Evolutionary conservation across 1,140 invertebrate genomes (phyloP).

Genomic region (Drosophila setifemur): DNA sequence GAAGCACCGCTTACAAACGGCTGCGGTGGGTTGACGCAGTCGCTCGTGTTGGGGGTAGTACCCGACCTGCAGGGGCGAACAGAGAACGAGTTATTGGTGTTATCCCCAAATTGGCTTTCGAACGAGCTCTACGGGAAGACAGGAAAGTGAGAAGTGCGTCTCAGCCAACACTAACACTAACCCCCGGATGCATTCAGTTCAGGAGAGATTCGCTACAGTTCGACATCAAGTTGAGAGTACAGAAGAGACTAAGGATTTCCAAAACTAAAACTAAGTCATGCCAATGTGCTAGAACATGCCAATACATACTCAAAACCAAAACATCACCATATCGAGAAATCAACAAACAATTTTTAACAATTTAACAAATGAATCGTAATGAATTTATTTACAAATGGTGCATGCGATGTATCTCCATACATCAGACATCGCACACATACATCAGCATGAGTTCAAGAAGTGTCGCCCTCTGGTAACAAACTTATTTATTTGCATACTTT

Average conservation of each 20-base stretch:
- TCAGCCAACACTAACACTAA: slow-evolving; percentile 11
- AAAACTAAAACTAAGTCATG: neutral
- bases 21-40: slow-evolving; percentile 82
- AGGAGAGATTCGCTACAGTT: slow-evolving; percentile 1
- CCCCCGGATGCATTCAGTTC: slow-evolving; percentile 11
- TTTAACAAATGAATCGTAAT: slow-evolving; percentile 20
- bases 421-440: neutral
- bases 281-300: slow-evolving; percentile 53
- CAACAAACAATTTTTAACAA: slow-evolving; percentile 2
- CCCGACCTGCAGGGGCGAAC: slow-evolving; percentile 66
- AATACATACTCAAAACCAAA: slow-evolving; percentile 52
- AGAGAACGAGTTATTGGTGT: neutral
- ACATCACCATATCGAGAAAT: too few relatives aligned
- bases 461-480: neutral
- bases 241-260: neutral
- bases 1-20: slow-evolving; percentile 82
- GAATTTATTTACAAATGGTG: slow-evolving; percentile 19
- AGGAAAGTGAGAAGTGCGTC: slow-evolving; percentile 1
- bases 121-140: slow-evolving; percentile 12
- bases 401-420: neutral
- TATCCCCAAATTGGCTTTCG: neutral
- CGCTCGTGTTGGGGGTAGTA: slow-evolving; percentile 82
- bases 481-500: slow-evolving; percentile 10
- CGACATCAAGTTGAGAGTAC: neutral
- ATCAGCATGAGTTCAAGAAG: too few relatives aligned